phyloP scores from a whole-genome alignment of 2,797 vertebrate species.

The Epinephelus malabaricus region DNA sequence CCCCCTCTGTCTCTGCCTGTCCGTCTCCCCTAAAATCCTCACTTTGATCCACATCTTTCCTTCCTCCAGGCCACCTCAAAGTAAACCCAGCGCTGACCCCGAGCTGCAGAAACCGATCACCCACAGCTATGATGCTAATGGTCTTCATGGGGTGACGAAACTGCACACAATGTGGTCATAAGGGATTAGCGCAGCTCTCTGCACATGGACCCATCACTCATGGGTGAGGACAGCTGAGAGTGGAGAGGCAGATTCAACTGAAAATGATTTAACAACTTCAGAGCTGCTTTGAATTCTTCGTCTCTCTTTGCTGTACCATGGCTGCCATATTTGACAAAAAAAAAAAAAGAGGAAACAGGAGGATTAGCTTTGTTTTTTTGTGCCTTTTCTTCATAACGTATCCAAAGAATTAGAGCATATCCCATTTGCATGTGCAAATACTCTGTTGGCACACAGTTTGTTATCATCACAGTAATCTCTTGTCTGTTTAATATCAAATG shows the following conservation, averaged over 20 bases:
- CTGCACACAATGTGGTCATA: slow-evolving; percentile 56
- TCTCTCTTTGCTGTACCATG: slow-evolving; percentile 6
- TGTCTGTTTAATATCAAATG: slow-evolving; percentile 80
- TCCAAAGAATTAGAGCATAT: slow-evolving; percentile 36
- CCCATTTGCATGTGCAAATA: slow-evolving; percentile 51
- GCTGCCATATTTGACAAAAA: neutral
- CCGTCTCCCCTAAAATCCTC: slow-evolving; percentile 39
- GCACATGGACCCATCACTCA: slow-evolving; percentile 81
- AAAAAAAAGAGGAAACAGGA: neutral
- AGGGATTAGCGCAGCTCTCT: slow-evolving; percentile 66
- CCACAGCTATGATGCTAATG: slow-evolving; percentile 71
- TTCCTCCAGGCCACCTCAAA: slow-evolving; percentile 40
- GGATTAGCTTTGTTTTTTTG: slow-evolving; percentile 14
- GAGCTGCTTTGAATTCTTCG: slow-evolving; percentile 14
- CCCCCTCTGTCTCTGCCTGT: slow-evolving; percentile 48
- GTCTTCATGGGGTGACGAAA: slow-evolving; percentile 57
- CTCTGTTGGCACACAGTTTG: slow-evolving; percentile 65
- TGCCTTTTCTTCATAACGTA: slow-evolving; percentile 2
- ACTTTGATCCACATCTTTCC: slow-evolving; percentile 47
- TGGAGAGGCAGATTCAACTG: slow-evolving; percentile 42
- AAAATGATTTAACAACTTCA: slow-evolving; percentile 62
- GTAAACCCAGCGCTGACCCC: slow-evolving; percentile 63
- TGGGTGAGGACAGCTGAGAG: slow-evolving; percentile 69
- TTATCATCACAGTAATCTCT: slow-evolving; percentile 68
- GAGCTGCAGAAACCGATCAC: slow-evolving; percentile 62